Percentiles rank a stretch among this genome's conserved stretches.
Conservation (phyloP, 2,113 vertebrate species). For the Oryzias woworae region DNA sequence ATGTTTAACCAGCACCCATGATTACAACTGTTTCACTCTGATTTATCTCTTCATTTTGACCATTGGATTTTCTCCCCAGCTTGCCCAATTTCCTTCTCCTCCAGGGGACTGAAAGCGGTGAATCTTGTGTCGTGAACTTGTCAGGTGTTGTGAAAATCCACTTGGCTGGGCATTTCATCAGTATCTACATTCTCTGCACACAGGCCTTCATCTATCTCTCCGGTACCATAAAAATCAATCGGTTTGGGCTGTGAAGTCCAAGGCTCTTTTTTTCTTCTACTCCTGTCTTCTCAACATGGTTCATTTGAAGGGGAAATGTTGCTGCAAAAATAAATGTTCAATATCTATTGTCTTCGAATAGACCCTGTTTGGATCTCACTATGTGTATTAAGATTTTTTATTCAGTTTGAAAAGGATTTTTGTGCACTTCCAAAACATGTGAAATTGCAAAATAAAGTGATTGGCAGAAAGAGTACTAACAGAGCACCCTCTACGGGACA, state of each 20-base stretch:
- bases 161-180: constrained; percentile 60
- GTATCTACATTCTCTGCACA: constrained; percentile 56
- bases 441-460: too few relatives aligned
- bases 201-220: constrained; percentile 61
- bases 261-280: background rate
- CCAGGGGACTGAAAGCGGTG: constrained; percentile 55
- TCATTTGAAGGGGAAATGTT: too few relatives aligned
- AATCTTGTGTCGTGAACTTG: constrained; percentile 63
- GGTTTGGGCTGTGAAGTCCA: constrained; percentile 54
- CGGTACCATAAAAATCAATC: constrained; percentile 67
- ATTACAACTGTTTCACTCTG: constrained; percentile 62
- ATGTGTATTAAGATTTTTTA: too few relatives aligned
- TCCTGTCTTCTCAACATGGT: constrained; percentile 10
- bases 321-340: too few relatives aligned
- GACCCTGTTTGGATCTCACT: too few relatives aligned
- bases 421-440: too few relatives aligned
- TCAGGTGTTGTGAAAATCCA: constrained; percentile 68
- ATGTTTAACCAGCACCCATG: constrained; percentile 66
- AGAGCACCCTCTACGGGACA: too few relatives aligned
- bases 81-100: constrained; percentile 51
- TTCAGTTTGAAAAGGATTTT: too few relatives aligned
- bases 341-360: too few relatives aligned
- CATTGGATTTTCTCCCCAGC: constrained; percentile 30
- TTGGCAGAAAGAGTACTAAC: too few relatives aligned
- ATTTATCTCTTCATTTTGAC: constrained; percentile 73